phyloP scores from a whole-genome alignment of 2,797 vertebrate genomes.

The Nyctibius grandis region DNA sequence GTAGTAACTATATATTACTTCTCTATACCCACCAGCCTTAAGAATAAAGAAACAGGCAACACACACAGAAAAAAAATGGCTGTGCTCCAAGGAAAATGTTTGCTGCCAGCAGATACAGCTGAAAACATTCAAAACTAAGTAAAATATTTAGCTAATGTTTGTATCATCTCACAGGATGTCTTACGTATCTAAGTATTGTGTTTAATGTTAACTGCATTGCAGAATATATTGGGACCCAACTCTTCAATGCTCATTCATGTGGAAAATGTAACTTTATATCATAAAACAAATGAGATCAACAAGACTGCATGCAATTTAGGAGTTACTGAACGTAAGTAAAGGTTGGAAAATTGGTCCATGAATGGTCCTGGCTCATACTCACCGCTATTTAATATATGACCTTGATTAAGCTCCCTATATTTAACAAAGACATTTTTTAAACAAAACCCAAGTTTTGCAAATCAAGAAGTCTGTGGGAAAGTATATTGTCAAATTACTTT shows the following conservation, averaged over 20 bases:
- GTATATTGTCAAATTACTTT: neutral
- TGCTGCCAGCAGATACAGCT: neutral
- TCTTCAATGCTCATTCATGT: accelerated
- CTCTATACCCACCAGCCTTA: neutral
- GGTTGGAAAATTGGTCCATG: neutral
- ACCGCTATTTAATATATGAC: neutral
- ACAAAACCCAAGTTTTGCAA: neutral
- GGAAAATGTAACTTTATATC: neutral
- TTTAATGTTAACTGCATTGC: neutral
- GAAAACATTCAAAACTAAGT: neutral
- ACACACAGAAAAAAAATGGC: neutral
- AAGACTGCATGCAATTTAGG: neutral
- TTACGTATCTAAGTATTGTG: neutral
- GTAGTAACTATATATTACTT: neutral
- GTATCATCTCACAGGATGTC: neutral
- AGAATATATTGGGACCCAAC: neutral
- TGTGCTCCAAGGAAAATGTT: neutral
- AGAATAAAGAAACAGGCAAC: neutral
- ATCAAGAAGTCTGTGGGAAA: neutral
- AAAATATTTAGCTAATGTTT: neutral
- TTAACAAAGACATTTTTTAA: neutral
- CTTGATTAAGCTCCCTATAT: neutral
- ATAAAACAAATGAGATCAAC: neutral
- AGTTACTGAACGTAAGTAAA: neutral
- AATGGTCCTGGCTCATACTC: neutral